Conservation (phyloP, 2,113 vertebrate species). For the Carassius gibelio region DNA sequence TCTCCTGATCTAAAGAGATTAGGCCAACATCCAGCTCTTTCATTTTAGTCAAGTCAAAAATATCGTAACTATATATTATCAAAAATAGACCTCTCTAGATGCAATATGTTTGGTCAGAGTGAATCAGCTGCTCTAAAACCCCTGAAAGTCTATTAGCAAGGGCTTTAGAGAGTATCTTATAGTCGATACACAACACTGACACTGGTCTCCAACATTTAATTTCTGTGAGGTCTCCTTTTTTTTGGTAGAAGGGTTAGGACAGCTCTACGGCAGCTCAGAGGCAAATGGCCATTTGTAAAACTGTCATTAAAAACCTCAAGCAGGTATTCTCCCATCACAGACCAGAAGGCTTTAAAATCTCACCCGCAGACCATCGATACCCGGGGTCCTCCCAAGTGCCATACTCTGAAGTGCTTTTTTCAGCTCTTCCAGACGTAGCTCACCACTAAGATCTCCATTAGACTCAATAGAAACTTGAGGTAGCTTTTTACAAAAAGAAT, state of each 20-base stretch:
- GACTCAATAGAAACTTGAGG: too few relatives aligned
- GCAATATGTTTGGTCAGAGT: not conserved
- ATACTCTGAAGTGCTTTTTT: too few relatives aligned
- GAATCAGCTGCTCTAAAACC: not conserved
- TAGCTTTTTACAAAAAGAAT: too few relatives aligned
- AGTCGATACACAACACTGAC: not conserved
- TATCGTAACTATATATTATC: not conserved
- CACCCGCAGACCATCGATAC: not conserved
- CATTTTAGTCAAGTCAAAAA: not conserved
- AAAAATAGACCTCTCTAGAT: not conserved
- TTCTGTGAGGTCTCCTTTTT: not conserved
- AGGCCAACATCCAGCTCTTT: not conserved
- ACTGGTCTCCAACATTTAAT: not conserved
- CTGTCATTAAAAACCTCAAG: not conserved
- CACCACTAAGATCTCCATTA: too few relatives aligned
- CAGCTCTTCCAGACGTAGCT: too few relatives aligned
- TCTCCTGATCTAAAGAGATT: not conserved
- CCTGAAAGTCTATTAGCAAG: not conserved
- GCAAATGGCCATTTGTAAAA: not conserved
- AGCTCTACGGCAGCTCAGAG: too few relatives aligned
- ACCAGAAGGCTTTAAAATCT: not conserved
- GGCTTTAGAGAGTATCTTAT: conserved; percentile 4
- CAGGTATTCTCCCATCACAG: too few relatives aligned
- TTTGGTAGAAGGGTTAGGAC: too few relatives aligned
- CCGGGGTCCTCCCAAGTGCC: too few relatives aligned